phyloP scores from a whole-genome alignment of 2,888 invertebrate species.

The Meiosimyza platycephala region DNA sequence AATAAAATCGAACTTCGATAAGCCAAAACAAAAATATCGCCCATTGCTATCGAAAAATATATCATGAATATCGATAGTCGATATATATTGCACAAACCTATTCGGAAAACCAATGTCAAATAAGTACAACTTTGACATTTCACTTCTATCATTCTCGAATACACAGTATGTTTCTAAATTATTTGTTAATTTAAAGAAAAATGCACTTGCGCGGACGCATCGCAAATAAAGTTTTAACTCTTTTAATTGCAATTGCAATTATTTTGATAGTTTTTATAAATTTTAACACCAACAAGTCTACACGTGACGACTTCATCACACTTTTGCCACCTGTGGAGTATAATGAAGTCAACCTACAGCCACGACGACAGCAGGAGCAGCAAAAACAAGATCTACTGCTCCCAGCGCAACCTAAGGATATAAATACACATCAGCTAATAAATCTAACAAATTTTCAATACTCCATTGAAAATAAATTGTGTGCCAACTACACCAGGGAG shows the following conservation, averaged over 20 bases:
- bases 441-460: conserved; percentile 60
- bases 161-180: background rate
- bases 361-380: background rate
- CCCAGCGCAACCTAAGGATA: background rate
- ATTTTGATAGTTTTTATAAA: conserved; percentile 56
- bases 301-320: conserved; percentile 56
- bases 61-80: too few relatives aligned
- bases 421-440: conserved; percentile 46
- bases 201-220: conserved; percentile 62
- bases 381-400: background rate
- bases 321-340: conserved; percentile 43
- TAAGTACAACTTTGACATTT: too few relatives aligned
- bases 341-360: background rate
- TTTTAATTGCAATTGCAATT: conserved; percentile 52
- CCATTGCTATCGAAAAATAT: too few relatives aligned
- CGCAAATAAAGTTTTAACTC: conserved; percentile 53
- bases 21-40: too few relatives aligned
- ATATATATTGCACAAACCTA: too few relatives aligned
- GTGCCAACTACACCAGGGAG: conserved; percentile 56
- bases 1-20: too few relatives aligned
- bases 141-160: background rate
- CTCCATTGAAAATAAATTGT: conserved; percentile 56
- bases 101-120: background rate
- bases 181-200: conserved; percentile 44
- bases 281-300: conserved; percentile 49